phyloP scores from a whole-genome alignment of 2,888 invertebrate genomes.

The Nipponacmea schrenckii region DNA sequence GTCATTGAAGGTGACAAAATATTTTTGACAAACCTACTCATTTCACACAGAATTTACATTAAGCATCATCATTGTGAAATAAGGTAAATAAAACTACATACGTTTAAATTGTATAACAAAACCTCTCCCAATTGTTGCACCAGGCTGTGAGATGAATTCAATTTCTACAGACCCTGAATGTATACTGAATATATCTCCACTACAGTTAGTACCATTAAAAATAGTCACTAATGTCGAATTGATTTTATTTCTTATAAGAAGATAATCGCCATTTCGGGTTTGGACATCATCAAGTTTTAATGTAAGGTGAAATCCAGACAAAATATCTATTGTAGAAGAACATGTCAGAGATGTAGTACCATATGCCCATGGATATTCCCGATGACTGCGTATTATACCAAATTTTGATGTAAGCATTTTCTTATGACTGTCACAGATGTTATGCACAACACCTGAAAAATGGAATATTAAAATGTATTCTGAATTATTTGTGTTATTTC shows the following conservation, averaged over 20 bases:
- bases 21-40: too few relatives aligned
- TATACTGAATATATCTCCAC: too few relatives aligned
- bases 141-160: background rate
- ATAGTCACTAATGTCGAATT: background rate
- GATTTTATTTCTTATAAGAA: background rate
- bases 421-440: conserved; percentile 19
- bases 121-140: background rate
- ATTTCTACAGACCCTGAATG: background rate
- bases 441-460: conserved; percentile 21
- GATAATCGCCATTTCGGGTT: background rate
- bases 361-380: conserved; percentile 23
- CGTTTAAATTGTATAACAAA: background rate
- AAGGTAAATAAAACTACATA: background rate
- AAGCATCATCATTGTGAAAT: too few relatives aligned
- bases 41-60: too few relatives aligned
- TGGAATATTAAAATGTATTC: background rate
- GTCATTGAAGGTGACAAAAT: too few relatives aligned
- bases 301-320: background rate
- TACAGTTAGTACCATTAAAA: background rate
- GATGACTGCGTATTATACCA: conserved; percentile 20
- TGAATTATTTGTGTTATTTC: too few relatives aligned
- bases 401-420: background rate
- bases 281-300: background rate
- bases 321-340: background rate
- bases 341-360: background rate